Conservation (phyloP, 2,113 vertebrate species). For the Erythrocebus patas region DNA sequence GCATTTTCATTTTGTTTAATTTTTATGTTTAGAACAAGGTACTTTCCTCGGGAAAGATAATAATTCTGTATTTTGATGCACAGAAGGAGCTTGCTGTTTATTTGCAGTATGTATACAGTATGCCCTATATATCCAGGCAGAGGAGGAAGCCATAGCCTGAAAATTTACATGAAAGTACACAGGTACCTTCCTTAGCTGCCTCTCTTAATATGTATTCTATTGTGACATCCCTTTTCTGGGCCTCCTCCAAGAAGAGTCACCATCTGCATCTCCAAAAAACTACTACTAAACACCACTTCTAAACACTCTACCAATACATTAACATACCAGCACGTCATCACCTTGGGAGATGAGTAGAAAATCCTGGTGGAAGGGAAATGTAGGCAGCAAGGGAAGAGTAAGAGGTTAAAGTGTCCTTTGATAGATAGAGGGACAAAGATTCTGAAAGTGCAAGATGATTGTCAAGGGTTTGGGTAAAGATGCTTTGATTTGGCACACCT, state of each 20-base stretch:
- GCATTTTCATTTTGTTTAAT: neutral
- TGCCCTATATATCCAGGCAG: fast-evolving
- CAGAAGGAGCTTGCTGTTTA: neutral
- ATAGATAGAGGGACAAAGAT: neutral
- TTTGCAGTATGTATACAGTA: neutral
- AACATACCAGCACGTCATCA: neutral
- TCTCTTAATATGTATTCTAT: neutral
- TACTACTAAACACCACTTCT: neutral
- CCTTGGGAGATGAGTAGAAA: neutral
- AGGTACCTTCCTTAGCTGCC: neutral
- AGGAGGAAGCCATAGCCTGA: neutral
- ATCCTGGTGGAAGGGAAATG: neutral
- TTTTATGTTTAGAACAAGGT: neutral
- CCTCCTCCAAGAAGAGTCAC: neutral
- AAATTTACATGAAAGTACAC: neutral
- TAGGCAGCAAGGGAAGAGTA: neutral
- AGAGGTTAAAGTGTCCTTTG: neutral
- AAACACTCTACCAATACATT: neutral
- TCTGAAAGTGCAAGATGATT: neutral
- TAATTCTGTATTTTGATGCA: neutral
- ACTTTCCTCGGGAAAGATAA: neutral
- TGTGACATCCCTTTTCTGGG: neutral
- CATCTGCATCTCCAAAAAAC: neutral
- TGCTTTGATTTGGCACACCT: neutral
- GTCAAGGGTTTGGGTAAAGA: neutral